These are phyloP conservation scores for Syrrhaptes paradoxus DNA, from an alignment of 2,113 vertebrate species.

Conservation along the genomic window DNA sequence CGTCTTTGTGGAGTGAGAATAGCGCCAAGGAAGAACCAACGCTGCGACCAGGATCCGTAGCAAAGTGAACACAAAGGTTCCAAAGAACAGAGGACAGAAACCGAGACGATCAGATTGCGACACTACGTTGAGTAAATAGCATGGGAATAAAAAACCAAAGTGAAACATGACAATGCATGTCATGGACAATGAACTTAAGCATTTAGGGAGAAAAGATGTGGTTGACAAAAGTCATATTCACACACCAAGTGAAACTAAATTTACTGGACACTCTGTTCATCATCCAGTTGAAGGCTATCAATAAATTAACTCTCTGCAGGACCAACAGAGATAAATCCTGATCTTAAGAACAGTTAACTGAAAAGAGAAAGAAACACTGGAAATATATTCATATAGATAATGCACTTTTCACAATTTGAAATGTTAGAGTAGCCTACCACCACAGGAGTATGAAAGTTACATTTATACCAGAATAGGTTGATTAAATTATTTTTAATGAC, in stretches of 20 bases:
- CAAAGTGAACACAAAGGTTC: not conserved
- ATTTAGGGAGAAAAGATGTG: not conserved
- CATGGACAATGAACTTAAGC: not conserved
- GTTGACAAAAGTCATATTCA: not conserved
- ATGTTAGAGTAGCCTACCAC: not conserved
- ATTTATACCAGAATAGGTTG: not conserved
- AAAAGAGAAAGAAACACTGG: not conserved
- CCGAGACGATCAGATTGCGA: not conserved
- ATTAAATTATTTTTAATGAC: not conserved
- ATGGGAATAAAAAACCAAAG: not conserved
- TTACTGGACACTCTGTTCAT: not conserved
- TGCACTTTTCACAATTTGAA: not conserved
- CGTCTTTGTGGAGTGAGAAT: not conserved
- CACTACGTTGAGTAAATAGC: not conserved
- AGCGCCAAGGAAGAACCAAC: not conserved
- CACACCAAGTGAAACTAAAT: not conserved
- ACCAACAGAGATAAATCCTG: not conserved
- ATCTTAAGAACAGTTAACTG: not conserved
- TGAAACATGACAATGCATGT: not conserved
- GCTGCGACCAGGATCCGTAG: accelerated
- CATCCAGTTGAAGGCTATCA: not conserved
- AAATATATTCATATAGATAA: not conserved
- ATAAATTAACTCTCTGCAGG: not conserved
- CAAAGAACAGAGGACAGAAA: not conserved
- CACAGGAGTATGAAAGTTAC: not conserved